Base-by-base conservation (phyloP, 2,113 vertebrate species). In the Apeltes quadracus region DNA sequence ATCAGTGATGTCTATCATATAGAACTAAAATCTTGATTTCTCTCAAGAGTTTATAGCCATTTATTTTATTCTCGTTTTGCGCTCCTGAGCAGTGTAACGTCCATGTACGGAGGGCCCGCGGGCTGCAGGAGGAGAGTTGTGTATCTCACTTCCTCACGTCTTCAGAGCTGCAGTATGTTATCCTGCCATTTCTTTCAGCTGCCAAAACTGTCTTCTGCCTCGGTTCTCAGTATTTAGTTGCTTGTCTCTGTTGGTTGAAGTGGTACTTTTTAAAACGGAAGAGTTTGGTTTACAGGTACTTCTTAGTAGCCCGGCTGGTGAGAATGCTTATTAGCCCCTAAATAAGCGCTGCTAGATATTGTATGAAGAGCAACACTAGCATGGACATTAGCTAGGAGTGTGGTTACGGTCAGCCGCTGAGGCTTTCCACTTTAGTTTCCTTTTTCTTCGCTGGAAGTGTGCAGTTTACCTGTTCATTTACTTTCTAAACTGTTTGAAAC, bases 1-100 rank as follows among this genome's bases (percentile, higher is more conserved):
- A 97, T 99, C 98, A 99, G 96, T 99, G 98, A 99, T 98, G 98
- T 98, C 98, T 96, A 63, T 95, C 96, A 95, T 97, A 96, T 95
- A 98, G 96, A 97, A 96, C 95, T 96, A 96, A 97, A 90, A 95
- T 99, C 98, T 98, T 99, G 98, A 96, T 98, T 98, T 98, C 94
- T 95, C 94, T 95, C 97, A 99, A 99, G 98, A 99, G 94, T 94
- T 96, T 95, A 96, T 93, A 94, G 94, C 93, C 93, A 94, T 97
- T 96, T 95, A 93, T 95, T 95, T 96, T 86, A 84, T 87, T 84
- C 85, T 85, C 65, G 57, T 84, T 94, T 95, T 92, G 93, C 90
- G 91, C 92, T 95, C 94, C 95, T 96, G 93, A 94, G 84, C 93
- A 95, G 94, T 96, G 95, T 95, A 95, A 94, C 85, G 70, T 91